phyloP scores from a whole-genome alignment of 1,140 invertebrate species.

The Eueides isabella region DNA sequence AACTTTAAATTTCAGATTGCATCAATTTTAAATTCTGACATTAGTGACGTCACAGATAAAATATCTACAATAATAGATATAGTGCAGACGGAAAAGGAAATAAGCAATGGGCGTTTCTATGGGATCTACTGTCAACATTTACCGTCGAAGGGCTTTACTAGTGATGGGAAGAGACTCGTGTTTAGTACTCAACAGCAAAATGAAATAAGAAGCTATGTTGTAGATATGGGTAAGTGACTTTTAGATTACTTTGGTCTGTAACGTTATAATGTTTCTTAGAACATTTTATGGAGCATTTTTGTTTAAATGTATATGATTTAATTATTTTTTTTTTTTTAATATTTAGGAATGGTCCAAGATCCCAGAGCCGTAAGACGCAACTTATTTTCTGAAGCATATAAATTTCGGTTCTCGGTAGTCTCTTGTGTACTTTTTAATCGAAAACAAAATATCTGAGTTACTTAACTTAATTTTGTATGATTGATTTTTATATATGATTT shows the following conservation, averaged over 20 bases:
- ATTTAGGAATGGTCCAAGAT: too few species aligned
- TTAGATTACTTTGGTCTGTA: neutral
- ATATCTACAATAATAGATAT: constrained; percentile 81
- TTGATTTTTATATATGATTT: too few species aligned
- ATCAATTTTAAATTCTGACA: constrained; percentile 11
- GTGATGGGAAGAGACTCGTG: constrained; percentile 84
- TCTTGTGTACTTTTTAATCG: too few species aligned
- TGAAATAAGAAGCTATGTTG: constrained; percentile 84
- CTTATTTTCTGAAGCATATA: too few species aligned
- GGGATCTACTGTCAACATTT: constrained; percentile 85
- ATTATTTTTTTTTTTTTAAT: too few species aligned
- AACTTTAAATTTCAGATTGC: neutral
- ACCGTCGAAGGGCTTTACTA: constrained; percentile 84
- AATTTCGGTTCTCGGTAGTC: too few species aligned
- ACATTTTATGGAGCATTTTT: too few species aligned
- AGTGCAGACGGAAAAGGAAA: constrained; percentile 75
- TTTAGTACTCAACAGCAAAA: constrained; percentile 86
- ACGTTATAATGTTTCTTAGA: too few species aligned
- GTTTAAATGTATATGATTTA: too few species aligned
- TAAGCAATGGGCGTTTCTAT: constrained; percentile 83
- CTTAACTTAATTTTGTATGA: too few species aligned
- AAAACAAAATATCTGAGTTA: too few species aligned
- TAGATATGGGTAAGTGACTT: constrained; percentile 83
- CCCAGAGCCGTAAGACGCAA: too few species aligned
- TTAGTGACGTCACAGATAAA: constrained; percentile 40